Percentiles rank a stretch among this genome's conserved stretches.
phyloP scores from a whole-genome alignment of 1,140 invertebrate species.

The Spodoptera litura region DNA sequence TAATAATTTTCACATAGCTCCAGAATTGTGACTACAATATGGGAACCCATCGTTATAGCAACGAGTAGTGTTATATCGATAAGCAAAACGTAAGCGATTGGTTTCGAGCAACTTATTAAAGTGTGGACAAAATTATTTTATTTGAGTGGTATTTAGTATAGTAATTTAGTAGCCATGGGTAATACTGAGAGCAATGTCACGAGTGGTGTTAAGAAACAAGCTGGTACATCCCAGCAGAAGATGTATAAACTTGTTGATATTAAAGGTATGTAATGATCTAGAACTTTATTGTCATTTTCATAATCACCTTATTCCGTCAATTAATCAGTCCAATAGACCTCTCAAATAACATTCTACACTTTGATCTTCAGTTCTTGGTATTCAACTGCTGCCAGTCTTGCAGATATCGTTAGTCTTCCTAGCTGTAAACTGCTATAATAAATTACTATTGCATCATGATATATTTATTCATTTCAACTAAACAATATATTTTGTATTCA shows the following conservation, averaged over 20 bases:
- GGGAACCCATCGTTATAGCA: constrained; percentile 11
- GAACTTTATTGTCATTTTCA: background rate
- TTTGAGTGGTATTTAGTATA: background rate
- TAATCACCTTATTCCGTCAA: background rate
- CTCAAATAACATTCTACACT: too few species aligned
- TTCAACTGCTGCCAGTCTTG: too few species aligned
- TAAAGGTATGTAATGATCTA: constrained; percentile 88
- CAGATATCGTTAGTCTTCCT: too few species aligned
- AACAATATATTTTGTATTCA: too few species aligned
- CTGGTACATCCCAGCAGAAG: constrained; percentile 92
- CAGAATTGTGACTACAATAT: background rate
- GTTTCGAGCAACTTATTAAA: background rate
- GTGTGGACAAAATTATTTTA: background rate
- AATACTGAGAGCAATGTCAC: constrained; percentile 97
- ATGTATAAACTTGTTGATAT: constrained; percentile 95
- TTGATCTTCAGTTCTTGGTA: too few species aligned
- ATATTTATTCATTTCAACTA: too few species aligned
- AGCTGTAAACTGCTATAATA: too few species aligned
- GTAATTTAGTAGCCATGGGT: constrained; percentile 87
- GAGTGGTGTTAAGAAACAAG: constrained; percentile 96
- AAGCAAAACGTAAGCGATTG: background rate
- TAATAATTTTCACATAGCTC: too few species aligned
- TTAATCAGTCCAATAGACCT: background rate
- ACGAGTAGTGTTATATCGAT: constrained; percentile 30
- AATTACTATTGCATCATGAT: too few species aligned